Evolutionary conservation across 2,113 vertebrate genomes (phyloP).

Genomic region (Percopsis transmontana): DNA sequence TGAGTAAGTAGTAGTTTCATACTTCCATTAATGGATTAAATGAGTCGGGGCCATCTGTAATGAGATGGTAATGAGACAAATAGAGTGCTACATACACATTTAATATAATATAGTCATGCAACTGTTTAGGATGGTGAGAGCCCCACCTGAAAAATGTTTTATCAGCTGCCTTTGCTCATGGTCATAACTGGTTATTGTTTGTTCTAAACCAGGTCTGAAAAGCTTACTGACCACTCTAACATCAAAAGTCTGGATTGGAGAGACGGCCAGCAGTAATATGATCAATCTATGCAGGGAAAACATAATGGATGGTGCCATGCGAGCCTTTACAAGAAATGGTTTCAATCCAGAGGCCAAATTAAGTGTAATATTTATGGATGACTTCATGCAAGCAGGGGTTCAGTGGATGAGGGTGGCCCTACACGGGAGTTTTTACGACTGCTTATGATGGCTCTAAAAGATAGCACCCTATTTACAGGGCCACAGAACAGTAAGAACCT

Average conservation of each 20-base stretch:
- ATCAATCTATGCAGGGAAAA: background rate
- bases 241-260: background rate
- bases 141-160: background rate
- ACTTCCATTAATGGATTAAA: background rate
- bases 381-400: background rate
- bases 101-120: background rate
- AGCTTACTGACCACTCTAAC: background rate
- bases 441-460: background rate
- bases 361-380: background rate
- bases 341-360: slow-evolving; percentile 4
- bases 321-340: background rate
- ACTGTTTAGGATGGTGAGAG: background rate
- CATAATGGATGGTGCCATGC: slow-evolving; percentile 3
- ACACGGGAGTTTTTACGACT: background rate
- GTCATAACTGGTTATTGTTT: background rate
- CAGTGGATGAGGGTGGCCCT: background rate
- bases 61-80: background rate
- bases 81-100: background rate
- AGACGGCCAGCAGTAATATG: slow-evolving; percentile 1
- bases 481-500: background rate
- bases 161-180: background rate
- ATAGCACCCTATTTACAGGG: background rate
- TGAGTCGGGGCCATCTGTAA: background rate
- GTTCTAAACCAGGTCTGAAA: background rate
- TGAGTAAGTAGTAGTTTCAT: background rate